These are phyloP conservation scores for Sciaenops ocellatus DNA, from an alignment of 2,797 vertebrate genomes.

Conservation along the genomic window DNA sequence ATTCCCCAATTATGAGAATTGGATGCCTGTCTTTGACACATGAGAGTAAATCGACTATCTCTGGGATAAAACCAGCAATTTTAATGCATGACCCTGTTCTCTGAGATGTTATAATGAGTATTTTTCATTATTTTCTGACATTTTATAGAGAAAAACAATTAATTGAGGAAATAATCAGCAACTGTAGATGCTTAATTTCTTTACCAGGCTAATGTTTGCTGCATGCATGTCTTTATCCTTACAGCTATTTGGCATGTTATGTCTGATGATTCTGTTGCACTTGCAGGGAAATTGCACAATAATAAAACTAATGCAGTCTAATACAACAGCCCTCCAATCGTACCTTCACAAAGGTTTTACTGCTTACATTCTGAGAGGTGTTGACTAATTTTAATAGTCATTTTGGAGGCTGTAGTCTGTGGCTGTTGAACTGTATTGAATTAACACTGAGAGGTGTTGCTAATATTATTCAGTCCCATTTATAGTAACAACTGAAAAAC, in stretches of 20 bases:
- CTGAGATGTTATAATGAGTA: neutral
- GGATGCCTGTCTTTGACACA: neutral
- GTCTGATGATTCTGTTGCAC: conserved; percentile 1
- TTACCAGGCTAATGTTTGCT: neutral
- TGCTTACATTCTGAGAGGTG: neutral
- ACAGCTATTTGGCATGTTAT: conserved; percentile 5
- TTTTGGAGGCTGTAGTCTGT: conserved; percentile 9
- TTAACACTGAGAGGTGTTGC: neutral
- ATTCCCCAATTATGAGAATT: neutral
- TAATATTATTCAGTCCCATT: too few relatives aligned
- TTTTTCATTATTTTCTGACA: neutral
- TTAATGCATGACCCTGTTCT: neutral
- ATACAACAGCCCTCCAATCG: neutral
- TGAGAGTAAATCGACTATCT: neutral
- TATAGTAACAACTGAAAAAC: neutral
- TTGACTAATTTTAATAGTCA: neutral
- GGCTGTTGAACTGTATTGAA: neutral
- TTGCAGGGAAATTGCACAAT: neutral
- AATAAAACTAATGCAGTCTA: conserved; percentile 13
- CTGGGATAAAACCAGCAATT: neutral
- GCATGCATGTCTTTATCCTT: conserved; percentile 17
- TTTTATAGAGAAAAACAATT: neutral
- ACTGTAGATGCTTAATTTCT: neutral
- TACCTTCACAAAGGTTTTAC: neutral
- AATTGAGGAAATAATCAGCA: neutral